Base-by-base conservation (phyloP, 1,140 invertebrate genomes). In the Acyrthosiphon pisum region DNA sequence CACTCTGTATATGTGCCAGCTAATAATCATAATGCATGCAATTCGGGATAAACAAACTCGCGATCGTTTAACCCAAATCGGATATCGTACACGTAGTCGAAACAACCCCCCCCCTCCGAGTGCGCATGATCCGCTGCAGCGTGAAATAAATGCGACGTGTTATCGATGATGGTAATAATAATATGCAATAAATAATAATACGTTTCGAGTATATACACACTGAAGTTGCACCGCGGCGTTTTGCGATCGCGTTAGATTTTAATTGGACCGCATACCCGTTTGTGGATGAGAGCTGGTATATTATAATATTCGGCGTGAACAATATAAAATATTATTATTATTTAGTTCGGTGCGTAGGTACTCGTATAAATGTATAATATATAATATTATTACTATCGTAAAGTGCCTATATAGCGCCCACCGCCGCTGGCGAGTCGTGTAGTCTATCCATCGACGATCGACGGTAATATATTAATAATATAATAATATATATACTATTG, bases 401-500 rank as follows among this genome's bases (percentile, higher is more conserved):
- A n/a, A 30, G 56, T 30, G 1, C 48, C 9, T 48, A 14, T 23
- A 76, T n/a, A 35, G 60, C 60, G 60, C n/a, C 60, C 60, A 76
- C 60, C 60, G 60, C 60, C 60, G n/a, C 30, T 30, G 60, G 60
- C 60, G 0, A 76, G 18, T 76, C 60, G 30, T n/a, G 60, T n/a
- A 56, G 30, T 76, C 30, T n/a, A 6, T 6, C 50, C 6, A 22
- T 53, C 60, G 14, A 14, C 60, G 14, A 68, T 68, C 60, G 60
- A 76, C 60, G 60, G 60, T 76, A n/a, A 76, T 76, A n/a, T n/a
- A 76, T 18, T n/a, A 76, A n/a, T n/a, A 76, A 60, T 60, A 60
- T 30, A 56, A 56, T 30, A 56, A 56, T 56, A 56, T 56, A 56
- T 56, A 8, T 56, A 56, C 26, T 26, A 56, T 76, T 76, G 30